phyloP scores from a whole-genome alignment of 1,140 invertebrate genomes.

The Scaptodrosophila lebanonensis region DNA sequence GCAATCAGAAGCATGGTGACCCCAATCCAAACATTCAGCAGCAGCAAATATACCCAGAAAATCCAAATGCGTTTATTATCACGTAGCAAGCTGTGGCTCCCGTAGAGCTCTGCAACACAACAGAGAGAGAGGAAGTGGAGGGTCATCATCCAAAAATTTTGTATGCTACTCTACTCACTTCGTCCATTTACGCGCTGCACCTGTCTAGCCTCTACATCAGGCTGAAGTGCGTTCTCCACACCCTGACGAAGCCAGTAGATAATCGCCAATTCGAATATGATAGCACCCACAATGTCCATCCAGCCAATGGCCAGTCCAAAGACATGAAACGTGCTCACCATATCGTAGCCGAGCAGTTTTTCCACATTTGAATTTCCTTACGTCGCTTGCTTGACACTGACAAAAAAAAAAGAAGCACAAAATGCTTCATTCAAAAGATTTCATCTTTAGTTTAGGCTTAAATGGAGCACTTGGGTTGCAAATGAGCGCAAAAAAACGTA shows the following conservation, averaged over 20 bases:
- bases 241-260: constrained; percentile 28
- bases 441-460: neutral
- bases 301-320: constrained; percentile 55
- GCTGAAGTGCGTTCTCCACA: neutral
- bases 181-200: too few relatives aligned
- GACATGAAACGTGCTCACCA: constrained; percentile 39
- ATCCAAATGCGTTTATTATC: constrained; percentile 16
- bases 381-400: too few relatives aligned
- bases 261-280: constrained; percentile 52
- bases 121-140: neutral
- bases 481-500: constrained; percentile 68
- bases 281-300: constrained; percentile 49
- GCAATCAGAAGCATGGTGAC: constrained; percentile 43
- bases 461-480: constrained; percentile 38
- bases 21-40: constrained; percentile 51
- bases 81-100: neutral
- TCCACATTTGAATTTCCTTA: too few relatives aligned
- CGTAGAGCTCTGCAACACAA: constrained; percentile 14
- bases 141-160: too few relatives aligned
- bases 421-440: constrained; percentile 47
- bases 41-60: constrained; percentile 42
- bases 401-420: constrained; percentile 38
- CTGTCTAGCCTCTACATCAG: neutral
- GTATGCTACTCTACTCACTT: neutral
- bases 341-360: too few relatives aligned